Base-by-base conservation (phyloP, 1,140 invertebrate genomes). In the Adelges cooleyi region DNA sequence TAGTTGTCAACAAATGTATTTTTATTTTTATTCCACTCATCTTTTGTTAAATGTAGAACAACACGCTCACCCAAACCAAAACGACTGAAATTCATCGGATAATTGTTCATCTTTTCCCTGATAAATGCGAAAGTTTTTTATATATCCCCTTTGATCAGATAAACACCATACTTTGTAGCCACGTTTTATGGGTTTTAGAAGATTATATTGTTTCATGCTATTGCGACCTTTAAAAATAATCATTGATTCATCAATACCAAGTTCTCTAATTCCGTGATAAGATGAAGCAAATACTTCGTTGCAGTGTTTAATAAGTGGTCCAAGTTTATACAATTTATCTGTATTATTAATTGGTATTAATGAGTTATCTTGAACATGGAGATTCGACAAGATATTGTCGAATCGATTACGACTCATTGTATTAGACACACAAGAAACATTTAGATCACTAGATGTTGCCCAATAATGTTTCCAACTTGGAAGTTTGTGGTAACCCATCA, bases 151-250 rank as follows among this genome's bases (percentile, higher is more conserved):
- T 20, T 65, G 18, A 53, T 71, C 42, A 65, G 68, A 68, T 27
- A 69, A 38, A 10, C 66, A 46, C 72, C 73, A 74, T 10, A 73
- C 65, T 69, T 74, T 75, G 48, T 73, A 72, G 15, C 74, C 74
- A 51, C 71, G 29, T 69, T 75, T 74, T 15, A 71, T 71, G 0
- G 70, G 72, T 66, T 75, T 74, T 46, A 71, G 27, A 20, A 72
- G 72, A 46, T 71, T 49, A 66, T 73, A 74, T 59, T 73, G 71
- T 44, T 73, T 72, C 23, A 72, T 52, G 3, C 51, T 53, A 27
- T 67, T 69, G 48, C 71, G 54, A 3, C 71, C 71, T 50, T 73
- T 72, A 68, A 72, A 73, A 62, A 65, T 70, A 8, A 65, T 66
- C 66, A 70, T 68, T 6, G 36, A 59, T 69, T 74, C 71, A 69